Evolutionary conservation across 2,797 vertebrate genomes (phyloP).

Genomic region (Eupleurogrammus muticus): DNA sequence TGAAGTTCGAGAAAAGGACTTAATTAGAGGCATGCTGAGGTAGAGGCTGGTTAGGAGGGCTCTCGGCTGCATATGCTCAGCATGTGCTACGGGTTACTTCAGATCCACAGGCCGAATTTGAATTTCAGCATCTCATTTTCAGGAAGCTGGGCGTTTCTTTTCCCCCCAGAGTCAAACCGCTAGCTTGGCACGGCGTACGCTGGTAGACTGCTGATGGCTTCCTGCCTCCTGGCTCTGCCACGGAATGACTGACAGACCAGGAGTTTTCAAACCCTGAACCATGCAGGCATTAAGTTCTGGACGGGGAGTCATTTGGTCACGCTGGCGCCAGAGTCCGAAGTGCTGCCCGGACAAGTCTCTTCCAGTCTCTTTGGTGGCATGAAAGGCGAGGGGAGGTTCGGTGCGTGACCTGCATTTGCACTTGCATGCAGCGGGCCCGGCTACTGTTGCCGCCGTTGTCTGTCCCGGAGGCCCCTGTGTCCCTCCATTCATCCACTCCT

Average conservation of each 20-base stretch:
- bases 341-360: slow-evolving; percentile 84
- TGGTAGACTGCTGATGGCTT: slow-evolving; percentile 75
- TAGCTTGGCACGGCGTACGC: slow-evolving; percentile 71
- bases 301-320: slow-evolving; percentile 78
- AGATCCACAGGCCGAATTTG: slow-evolving; percentile 72
- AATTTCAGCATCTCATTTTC: slow-evolving; percentile 80
- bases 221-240: slow-evolving; percentile 77
- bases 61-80: slow-evolving; percentile 75
- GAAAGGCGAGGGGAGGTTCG: slow-evolving; percentile 84
- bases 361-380: slow-evolving; percentile 81
- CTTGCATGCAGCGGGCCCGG: slow-evolving; percentile 81
- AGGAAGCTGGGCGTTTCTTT: slow-evolving; percentile 79
- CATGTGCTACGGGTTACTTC: slow-evolving; percentile 71
- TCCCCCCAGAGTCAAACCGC: slow-evolving; percentile 68
- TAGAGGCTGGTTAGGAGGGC: slow-evolving; percentile 64
- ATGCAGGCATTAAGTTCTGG: slow-evolving; percentile 81
- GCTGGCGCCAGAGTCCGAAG: slow-evolving; percentile 80
- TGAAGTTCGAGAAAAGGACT: slow-evolving; percentile 75
- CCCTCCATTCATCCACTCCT: slow-evolving; percentile 79
- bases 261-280: slow-evolving; percentile 76
- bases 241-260: slow-evolving; percentile 77
- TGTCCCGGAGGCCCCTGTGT: slow-evolving; percentile 77
- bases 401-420: slow-evolving; percentile 89
- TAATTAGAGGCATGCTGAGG: slow-evolving; percentile 83
- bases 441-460: slow-evolving; percentile 85